phyloP scores from a whole-genome alignment of 2,797 vertebrate genomes.

The Capromys pilorides region DNA sequence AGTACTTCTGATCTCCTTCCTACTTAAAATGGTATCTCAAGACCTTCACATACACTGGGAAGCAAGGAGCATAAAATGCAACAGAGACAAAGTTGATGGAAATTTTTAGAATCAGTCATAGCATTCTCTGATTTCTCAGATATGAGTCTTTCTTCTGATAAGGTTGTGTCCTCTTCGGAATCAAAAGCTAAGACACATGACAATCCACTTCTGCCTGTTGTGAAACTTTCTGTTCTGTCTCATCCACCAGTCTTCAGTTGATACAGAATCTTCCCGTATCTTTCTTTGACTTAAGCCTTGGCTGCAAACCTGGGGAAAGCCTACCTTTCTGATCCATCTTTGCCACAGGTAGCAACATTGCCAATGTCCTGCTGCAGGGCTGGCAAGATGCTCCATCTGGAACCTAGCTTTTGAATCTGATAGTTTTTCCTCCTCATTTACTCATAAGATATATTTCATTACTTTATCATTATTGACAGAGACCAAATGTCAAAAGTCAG shows the following conservation, averaged over 20 bases:
- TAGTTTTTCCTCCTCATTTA: slow-evolving; percentile 57
- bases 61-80: background rate
- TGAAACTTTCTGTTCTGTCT: background rate
- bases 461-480: slow-evolving; percentile 56
- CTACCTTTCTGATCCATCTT: background rate
- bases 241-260: background rate
- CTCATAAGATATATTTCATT: slow-evolving; percentile 54
- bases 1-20: slow-evolving; percentile 14
- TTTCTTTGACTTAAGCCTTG: background rate
- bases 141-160: background rate
- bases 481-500: slow-evolving; percentile 70
- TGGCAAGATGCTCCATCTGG: slow-evolving; percentile 30
- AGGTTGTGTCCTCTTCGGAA: background rate
- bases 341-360: background rate
- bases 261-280: background rate
- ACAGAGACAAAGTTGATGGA: background rate
- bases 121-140: background rate
- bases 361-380: background rate
- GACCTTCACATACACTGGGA: background rate
- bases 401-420: background rate
- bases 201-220: background rate
- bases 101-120: background rate
- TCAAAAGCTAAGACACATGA: background rate
- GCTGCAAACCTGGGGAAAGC: background rate
- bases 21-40: slow-evolving; percentile 1